Evolutionary conservation across 1,140 invertebrate species (phyloP).

Genomic region (Heliothis subflexa): DNA sequence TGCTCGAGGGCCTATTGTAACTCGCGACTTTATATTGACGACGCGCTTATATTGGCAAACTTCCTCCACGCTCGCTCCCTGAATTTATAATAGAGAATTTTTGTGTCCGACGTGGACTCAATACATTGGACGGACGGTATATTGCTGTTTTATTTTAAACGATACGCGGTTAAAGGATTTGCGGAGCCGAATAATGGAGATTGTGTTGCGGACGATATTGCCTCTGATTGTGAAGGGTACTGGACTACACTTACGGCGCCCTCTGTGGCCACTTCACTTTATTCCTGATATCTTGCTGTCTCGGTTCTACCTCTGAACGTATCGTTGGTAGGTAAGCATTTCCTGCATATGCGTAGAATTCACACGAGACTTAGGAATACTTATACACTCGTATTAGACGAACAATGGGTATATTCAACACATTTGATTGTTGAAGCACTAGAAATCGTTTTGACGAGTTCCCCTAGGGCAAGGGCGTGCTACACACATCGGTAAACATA

Average conservation of each 20-base stretch:
- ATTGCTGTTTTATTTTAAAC: slow-evolving; percentile 22
- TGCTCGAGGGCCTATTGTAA: slow-evolving; percentile 55
- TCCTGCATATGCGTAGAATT: too few species aligned
- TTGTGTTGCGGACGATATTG: slow-evolving; percentile 11
- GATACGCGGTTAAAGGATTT: slow-evolving; percentile 12
- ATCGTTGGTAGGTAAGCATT: too few species aligned
- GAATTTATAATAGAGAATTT: slow-evolving; percentile 22
- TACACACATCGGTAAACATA: slow-evolving; percentile 32
- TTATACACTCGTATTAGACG: not conserved
- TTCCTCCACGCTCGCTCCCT: not conserved
- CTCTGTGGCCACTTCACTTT: not conserved
- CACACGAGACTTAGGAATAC: too few species aligned
- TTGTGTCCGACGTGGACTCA: not conserved
- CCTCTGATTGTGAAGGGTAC: slow-evolving; percentile 6
- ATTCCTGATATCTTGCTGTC: not conserved
- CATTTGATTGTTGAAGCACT: not conserved
- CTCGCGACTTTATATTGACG: slow-evolving; percentile 42
- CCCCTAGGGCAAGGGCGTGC: slow-evolving; percentile 2
- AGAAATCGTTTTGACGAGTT: not conserved
- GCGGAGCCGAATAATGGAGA: slow-evolving; percentile 1
- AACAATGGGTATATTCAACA: not conserved
- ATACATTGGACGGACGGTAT: not conserved
- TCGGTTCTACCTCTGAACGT: not conserved
- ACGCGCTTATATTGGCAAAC: slow-evolving; percentile 59
- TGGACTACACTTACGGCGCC: not conserved